Evolutionary conservation across 2,888 invertebrate species (phyloP).

Genomic region (Spilosoma lubricipeda): DNA sequence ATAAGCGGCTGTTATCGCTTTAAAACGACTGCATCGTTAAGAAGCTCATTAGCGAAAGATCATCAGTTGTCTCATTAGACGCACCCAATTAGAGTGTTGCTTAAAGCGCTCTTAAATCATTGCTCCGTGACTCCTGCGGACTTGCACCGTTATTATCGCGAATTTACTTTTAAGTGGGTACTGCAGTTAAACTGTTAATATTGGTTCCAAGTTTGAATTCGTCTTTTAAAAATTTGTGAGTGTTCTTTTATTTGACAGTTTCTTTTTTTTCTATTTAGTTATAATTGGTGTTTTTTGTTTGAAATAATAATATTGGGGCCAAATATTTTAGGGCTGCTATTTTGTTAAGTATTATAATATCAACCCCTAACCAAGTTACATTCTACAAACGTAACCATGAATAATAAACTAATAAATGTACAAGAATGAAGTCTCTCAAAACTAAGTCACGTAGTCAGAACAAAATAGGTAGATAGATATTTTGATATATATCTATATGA

Average conservation of each 20-base stretch:
- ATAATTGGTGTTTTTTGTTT: no score
- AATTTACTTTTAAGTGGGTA: constrained; percentile 22
- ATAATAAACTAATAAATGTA: no score
- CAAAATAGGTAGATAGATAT: no score
- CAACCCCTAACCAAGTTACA: no score
- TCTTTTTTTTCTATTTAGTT: not conserved
- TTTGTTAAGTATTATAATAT: not conserved
- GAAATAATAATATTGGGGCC: no score
- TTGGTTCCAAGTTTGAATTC: constrained; percentile 17
- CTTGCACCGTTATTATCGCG: constrained; percentile 32
- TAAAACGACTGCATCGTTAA: constrained; percentile 52
- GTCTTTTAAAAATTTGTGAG: not conserved
- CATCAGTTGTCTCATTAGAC: constrained; percentile 80
- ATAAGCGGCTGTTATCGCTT: constrained; percentile 30
- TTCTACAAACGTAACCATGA: no score
- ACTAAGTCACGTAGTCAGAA: no score
- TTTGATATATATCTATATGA: no score
- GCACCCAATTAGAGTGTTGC: constrained; percentile 73
- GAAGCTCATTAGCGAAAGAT: constrained; percentile 74
- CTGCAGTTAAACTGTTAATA: constrained; percentile 15
- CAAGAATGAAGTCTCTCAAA: no score
- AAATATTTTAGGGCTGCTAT: not conserved
- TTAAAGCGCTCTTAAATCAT: constrained; percentile 59
- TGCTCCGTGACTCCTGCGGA: constrained; percentile 43
- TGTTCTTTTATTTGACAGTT: not conserved